phyloP scores from a whole-genome alignment of 2,888 invertebrate genomes.

The Caradrina kadenii region DNA sequence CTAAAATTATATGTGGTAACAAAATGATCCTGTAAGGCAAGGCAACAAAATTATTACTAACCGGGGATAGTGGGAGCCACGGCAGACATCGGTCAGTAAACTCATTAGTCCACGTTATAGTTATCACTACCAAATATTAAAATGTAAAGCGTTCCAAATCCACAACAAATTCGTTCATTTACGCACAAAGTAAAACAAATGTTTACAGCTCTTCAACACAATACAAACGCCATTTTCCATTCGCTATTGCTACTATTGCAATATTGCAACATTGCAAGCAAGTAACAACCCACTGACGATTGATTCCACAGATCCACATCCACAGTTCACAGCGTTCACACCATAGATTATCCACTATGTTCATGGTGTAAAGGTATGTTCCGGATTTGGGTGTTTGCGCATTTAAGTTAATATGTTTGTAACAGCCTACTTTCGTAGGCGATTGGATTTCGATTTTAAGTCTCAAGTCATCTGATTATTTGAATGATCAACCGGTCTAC shows the following conservation, averaged over 20 bases:
- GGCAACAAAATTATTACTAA: conserved; percentile 72
- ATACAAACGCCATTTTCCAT: conserved; percentile 88
- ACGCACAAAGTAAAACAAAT: conserved; percentile 75
- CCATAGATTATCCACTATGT: background rate
- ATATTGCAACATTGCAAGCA: conserved; percentile 13
- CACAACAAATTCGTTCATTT: conserved; percentile 62
- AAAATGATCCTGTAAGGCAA: conserved; percentile 1
- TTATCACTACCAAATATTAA: conserved; percentile 74
- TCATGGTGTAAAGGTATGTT: too few relatives aligned
- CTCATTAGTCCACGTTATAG: conserved; percentile 86
- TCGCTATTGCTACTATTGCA: conserved; percentile 34
- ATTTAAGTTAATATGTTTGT: too few relatives aligned
- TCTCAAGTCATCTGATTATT: too few relatives aligned
- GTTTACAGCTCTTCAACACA: conserved; percentile 85
- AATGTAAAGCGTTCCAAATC: conserved; percentile 61
- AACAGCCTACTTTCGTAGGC: too few relatives aligned
- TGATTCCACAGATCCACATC: too few relatives aligned
- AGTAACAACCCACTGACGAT: conserved; percentile 26
- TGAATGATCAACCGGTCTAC: too few relatives aligned
- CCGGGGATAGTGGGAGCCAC: conserved; percentile 90
- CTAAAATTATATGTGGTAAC: conserved; percentile 17
- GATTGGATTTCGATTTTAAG: too few relatives aligned
- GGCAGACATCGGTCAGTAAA: conserved; percentile 90
- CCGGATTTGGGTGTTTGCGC: too few relatives aligned
- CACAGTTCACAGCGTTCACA: background rate